phyloP scores from a whole-genome alignment of 2,113 vertebrate genomes.

The Dunckerocampus dactyliophorus region DNA sequence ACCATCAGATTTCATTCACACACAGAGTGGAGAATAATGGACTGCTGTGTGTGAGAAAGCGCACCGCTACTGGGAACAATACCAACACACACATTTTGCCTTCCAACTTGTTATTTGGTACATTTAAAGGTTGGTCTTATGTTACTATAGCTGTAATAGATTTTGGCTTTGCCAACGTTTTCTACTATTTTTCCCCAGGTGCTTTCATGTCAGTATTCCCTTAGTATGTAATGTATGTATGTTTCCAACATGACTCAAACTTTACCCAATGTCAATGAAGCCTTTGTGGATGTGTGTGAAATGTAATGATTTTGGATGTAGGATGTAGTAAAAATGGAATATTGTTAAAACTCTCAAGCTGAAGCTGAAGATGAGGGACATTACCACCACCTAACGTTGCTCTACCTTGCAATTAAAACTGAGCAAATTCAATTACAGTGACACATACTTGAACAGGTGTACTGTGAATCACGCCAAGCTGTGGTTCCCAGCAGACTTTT shows the following conservation, averaged over 20 bases:
- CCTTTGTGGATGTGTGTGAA: too few relatives aligned
- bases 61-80: slow-evolving; percentile 53
- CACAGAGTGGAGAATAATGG: slow-evolving; percentile 49
- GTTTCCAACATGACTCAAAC: not conserved
- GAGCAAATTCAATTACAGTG: slow-evolving; percentile 49
- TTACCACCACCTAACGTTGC: not conserved
- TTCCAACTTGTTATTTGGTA: slow-evolving; percentile 49
- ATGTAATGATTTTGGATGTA: too few relatives aligned
- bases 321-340: too few relatives aligned
- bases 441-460: slow-evolving; percentile 60
- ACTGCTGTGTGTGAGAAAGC: slow-evolving; percentile 56
- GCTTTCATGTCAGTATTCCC: slow-evolving; percentile 7
- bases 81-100: slow-evolving; percentile 60
- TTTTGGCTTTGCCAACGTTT: slow-evolving; percentile 15
- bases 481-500: slow-evolving; percentile 69
- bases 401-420: slow-evolving; percentile 62
- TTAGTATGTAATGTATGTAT: not conserved
- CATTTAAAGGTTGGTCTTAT: slow-evolving; percentile 36
- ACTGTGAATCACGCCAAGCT: slow-evolving; percentile 58
- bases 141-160: slow-evolving; percentile 25
- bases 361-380: too few relatives aligned
- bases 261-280: too few relatives aligned
- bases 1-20: slow-evolving; percentile 51
- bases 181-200: slow-evolving; percentile 5
- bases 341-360: too few relatives aligned